Conservation (phyloP, 1,140 invertebrate species). For the Stenopsyche tienmushanensis region DNA sequence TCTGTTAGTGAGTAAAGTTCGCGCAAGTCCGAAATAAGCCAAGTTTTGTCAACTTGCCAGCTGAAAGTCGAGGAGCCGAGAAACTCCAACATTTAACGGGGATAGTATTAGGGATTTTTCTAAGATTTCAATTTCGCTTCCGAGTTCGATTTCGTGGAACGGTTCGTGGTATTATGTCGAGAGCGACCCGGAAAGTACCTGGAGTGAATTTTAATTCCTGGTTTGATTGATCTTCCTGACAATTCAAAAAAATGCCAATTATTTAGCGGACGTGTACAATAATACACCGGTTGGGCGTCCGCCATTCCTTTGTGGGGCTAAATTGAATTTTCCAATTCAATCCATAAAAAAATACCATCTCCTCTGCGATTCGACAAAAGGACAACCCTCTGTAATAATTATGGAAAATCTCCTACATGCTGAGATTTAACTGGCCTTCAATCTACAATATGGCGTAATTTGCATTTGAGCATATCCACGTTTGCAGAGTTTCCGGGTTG, state of each 20-base stretch:
- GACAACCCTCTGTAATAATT: background rate
- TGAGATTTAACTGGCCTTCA: no score
- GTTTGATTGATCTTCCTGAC: background rate
- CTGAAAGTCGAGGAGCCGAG: background rate
- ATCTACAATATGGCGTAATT: no score
- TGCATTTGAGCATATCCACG: no score
- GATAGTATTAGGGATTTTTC: background rate
- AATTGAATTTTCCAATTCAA: background rate
- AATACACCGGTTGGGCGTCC: background rate
- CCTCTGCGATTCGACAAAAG: background rate
- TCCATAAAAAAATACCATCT: background rate
- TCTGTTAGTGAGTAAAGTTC: slow-evolving; percentile 8
- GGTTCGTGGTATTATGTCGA: slow-evolving; percentile 6
- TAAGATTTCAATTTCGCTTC: background rate
- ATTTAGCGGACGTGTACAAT: no score
- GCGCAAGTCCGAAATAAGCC: slow-evolving; percentile 15
- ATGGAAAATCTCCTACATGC: no score
- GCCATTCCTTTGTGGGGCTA: background rate
- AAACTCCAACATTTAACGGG: slow-evolving; percentile 2
- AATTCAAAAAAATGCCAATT: no score
- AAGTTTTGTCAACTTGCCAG: slow-evolving; percentile 2
- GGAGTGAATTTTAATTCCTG: slow-evolving; percentile 15
- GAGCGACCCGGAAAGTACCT: slow-evolving; percentile 1
- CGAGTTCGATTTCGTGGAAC: slow-evolving; percentile 4
- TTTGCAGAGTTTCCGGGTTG: no score